Evolutionary conservation across 2,888 invertebrate species (phyloP), one percentile per base, ranked within the genome.

Genomic region (Parnassius mnemosyne): DNA sequence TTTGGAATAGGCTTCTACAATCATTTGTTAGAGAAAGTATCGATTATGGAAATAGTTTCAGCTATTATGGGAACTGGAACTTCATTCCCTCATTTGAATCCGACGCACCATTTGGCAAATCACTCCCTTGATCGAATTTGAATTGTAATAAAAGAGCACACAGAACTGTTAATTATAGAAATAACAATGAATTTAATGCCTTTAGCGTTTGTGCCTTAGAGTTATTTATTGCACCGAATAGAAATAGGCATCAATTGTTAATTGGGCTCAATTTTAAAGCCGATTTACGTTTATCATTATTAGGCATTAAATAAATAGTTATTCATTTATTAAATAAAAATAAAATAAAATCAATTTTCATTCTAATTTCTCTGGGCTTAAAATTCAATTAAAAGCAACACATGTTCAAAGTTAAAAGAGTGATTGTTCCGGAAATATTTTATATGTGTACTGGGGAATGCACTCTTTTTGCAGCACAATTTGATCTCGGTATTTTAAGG

Each of bases 61-160:
- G 60, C 55, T 61, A 67, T 63, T 61, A 60, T 53, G 64, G 57
- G 64, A 64, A 65, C 62, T 57, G 52, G 65, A 62, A 58, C 67
- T 66, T 64, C 64, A 65, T 67, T 60, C 51, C 16, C 50, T 56
- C 61, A 58, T 63, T 68, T 65, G 59, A 59, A 59, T 63, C 56
- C 59, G 25, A 43, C 63, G 58, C 43, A 55, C 42, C 46, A 43
- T 68, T 70, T 75, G 61, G 75, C 80, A 76, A 74, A 76, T 80
- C 78, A 79, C 73, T 68, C 69, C 68, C 69, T 73, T 76, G 77
- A 79, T 79, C 77, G 74, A 72, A 78, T 69, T 67, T 71, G 69
- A 74, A 76, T 73, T 70, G 72, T 71, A 71, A 72, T 68, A 69
- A 71, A 70, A 67, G 68, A 67, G 61, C 57, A 53, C 60, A 60